Evolutionary conservation across 2,113 vertebrate species (phyloP), one percentile per base, ranked within the genome.

Genomic region (Eupsittula cactorum): DNA sequence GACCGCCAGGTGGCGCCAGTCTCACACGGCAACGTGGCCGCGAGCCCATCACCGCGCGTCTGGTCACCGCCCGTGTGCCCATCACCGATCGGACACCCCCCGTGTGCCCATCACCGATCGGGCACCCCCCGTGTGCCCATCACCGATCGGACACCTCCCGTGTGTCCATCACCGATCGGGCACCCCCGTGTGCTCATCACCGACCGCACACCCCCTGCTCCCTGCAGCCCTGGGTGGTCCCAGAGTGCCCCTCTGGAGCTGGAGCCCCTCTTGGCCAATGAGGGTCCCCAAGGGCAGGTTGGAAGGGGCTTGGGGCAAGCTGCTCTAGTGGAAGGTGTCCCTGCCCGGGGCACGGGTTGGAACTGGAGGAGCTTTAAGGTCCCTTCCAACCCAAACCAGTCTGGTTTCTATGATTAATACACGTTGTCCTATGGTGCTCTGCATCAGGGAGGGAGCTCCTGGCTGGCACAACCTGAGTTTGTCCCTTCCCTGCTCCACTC

Each of bases 1-100:
- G 35, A 71, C 93, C 95, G 57, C 91, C 89, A 96, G 96, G 37
- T 86, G 94, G 93, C 93, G 86, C 14, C 89, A 57, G 91, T 64
- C 14, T 11, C 73, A 68, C 78, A 19, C 24, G n/a, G 69, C 60
- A 62, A 37, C 9, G 59, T 16, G 35, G 59, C 59, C 20, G 6
- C 13, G 8, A n/a, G 55, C 55, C 55, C 55, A 13, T 57, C 55
- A 6, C 55, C 55, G 55, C 20, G 19, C 55, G 11, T 57, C 55
- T 5, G 12, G 31, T 3, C 12, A 4, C 31, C 13, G 16, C 52
- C 18, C 29, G 49, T 50, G 49, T 50, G 50, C 50, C 3, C 50
- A 28, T 52, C 49, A 42, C 41, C 41, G 13, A 15, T 3, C 41
- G 6, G 6, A 13, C 41, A 9, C 16, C 42, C 19, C 19, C 46